Base-by-base conservation (phyloP, 2,797 vertebrate genomes). In the Trachops cirrhosus region DNA sequence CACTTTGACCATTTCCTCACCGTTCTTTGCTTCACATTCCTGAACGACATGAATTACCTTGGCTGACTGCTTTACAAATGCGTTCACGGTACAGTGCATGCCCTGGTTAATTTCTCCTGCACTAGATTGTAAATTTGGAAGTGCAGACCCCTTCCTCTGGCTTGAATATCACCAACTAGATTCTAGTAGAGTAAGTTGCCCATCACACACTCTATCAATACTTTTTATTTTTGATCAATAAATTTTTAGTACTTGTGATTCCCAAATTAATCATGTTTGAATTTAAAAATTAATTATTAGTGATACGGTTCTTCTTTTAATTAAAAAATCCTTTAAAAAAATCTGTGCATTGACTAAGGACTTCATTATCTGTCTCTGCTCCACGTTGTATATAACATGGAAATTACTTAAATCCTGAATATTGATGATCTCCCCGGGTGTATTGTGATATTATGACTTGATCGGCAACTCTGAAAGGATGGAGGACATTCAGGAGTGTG, bases 221-320 rank as follows among this genome's bases (percentile, higher is more conserved):
- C 24, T 64, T 74, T 48, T 57, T n/a, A 37, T 10, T 50, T 74
- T 73, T 85, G 6, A 52, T 68, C 80, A 93, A 85, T 80, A 18
- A 88, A 70, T 78, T 89, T 29, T 26, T 44, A 77, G 85, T 78
- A 78, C 57, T 64, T 78, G 16, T 73, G 44, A 86, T 85, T 93
- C 39, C 46, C 7, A 78, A 75, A 57, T 88, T 67, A 94, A 54
- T 91, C 29, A 67, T n/a, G 32, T 67, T 94, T 95, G 71, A 71
- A 93, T 90, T 94, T 85, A 82, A 92, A 86, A 83, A 74, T 57
- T 82, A 86, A 77, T 88, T 93, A 46, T 74, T 89, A 78, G 21
- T 75, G 46, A 79, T 84, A 80, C 15, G 7, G 4, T 71, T 95
- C 89, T 83, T 34, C 10, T 94, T 87, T 84, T 87, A 93, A 92